Evolutionary conservation across 2,113 vertebrate species (phyloP), one percentile per base, ranked within the genome.

Genomic region (Panurus biarmicus): DNA sequence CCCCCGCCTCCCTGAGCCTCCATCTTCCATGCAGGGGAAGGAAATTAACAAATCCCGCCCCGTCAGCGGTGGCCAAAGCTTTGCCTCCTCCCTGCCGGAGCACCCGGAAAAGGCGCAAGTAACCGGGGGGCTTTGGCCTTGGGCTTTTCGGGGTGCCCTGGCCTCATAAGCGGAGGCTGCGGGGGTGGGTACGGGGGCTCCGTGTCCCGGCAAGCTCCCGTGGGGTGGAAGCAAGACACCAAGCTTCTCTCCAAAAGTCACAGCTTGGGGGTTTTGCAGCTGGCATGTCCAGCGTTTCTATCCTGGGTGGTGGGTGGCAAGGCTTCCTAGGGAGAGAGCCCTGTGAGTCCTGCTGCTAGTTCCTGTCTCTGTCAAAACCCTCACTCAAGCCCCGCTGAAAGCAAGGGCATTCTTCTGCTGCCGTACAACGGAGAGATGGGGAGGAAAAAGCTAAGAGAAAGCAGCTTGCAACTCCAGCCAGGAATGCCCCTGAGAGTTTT

Each of bases 371-470:
- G 31, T 42, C 66, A 50, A 50, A 42, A 35, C n/a, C 18, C 51
- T 28, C 25, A 14, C 6, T 3, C 14, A 57, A 67, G 20, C 22
- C 20, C 57, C 17, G n/a, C 21, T 42, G 10, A 19, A 33, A 12
- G 20, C 26, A 7, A 31, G 51, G 11, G n/a, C n/a, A n/a, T n/a
- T n/a, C 36, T 85, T 64, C 29, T 26, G 40, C 56, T 20, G 6
- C 19, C 1, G 0, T 24, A 13, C 19, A 10, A 14, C 1, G 7
- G 50, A n/a, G 76, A 47, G 15, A 3, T 3, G 3, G 31, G 18
- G 26, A 16, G 7, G 7, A n/a, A 45, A 83, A 47, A 21, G 8
- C 24, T 9, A 35, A 13, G 26, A 53, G 23, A 65, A 73, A 48
- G 12, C 17, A 23, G 44, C 29, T 9, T 19, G 50, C 51, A 42